A percentile compares a stretch with the other conserved stretches of the same genome.
These are phyloP conservation scores for Silurus aristotelis DNA, from an alignment of 2,797 vertebrate species.

Conservation along the genomic window DNA sequence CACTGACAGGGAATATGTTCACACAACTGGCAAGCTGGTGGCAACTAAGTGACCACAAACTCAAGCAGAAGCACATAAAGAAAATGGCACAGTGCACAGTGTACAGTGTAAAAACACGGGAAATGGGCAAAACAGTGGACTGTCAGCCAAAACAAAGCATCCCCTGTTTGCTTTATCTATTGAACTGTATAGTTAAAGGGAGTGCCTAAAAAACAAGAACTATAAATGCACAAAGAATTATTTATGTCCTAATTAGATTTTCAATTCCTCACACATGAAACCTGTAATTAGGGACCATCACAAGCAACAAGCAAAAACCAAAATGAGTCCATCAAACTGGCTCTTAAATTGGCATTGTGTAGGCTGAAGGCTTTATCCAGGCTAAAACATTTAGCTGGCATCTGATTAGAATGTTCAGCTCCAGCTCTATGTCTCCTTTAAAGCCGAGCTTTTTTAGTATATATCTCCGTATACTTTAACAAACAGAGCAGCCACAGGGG, in stretches of 20 bases:
- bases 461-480: constrained; percentile 74
- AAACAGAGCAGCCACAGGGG: constrained; percentile 70
- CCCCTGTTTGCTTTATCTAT: neutral
- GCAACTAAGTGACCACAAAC: constrained; percentile 75
- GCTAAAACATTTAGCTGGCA: neutral
- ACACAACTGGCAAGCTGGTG: constrained; percentile 89
- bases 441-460: constrained; percentile 59
- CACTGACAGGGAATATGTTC: constrained; percentile 96
- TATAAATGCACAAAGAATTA: neutral
- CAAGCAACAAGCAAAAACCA: neutral
- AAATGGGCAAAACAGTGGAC: neutral
- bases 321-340: neutral
- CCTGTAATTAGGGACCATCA: neutral
- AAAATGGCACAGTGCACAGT: constrained; percentile 13
- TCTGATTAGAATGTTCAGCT: constrained; percentile 10
- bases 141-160: neutral
- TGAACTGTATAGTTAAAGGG: neutral
- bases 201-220: neutral
- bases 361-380: neutral
- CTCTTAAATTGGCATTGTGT: neutral
- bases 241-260: constrained; percentile 5
- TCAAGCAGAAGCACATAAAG: constrained; percentile 60
- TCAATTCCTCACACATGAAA: neutral
- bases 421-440: constrained; percentile 21
- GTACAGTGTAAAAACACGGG: neutral